Evolutionary conservation across 2,888 invertebrate species (phyloP).

Genomic region (Drosophila pegasa): DNA sequence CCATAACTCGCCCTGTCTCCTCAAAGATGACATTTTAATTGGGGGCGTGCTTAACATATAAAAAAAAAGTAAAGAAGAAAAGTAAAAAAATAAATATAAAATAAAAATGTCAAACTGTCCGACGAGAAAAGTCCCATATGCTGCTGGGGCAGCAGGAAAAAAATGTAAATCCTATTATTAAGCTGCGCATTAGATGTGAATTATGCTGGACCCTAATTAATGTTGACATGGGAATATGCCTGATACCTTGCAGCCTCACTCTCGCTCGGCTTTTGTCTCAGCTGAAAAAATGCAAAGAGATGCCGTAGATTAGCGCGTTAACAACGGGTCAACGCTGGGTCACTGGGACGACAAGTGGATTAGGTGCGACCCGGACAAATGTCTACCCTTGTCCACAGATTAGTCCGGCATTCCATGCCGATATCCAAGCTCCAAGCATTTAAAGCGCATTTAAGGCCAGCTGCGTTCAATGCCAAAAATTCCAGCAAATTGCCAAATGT

Average conservation of each 20-base stretch:
- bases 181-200: conserved; percentile 61
- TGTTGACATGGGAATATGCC: conserved; percentile 71
- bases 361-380: conserved; percentile 36
- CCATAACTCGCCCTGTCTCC: neutral
- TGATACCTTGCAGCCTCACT: conserved; percentile 27
- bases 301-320: conserved; percentile 69
- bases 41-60: conserved; percentile 31
- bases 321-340: conserved; percentile 65
- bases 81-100: conserved; percentile 22
- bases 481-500: neutral
- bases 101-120: conserved; percentile 46
- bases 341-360: conserved; percentile 51
- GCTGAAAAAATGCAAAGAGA: conserved; percentile 60
- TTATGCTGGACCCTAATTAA: conserved; percentile 75
- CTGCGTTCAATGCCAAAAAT: conserved; percentile 1
- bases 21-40: conserved; percentile 58
- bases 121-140: conserved; percentile 42
- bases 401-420: conserved; percentile 34
- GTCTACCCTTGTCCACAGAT: conserved; percentile 68
- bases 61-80: conserved; percentile 5
- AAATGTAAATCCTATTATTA: conserved; percentile 21
- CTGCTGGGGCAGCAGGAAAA: conserved; percentile 22
- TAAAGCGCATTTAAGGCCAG: conserved; percentile 9
- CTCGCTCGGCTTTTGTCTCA: conserved; percentile 30
- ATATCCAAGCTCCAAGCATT: conserved; percentile 21